Base-by-base conservation (phyloP, 2,888 invertebrate species). In the Tetragonisca angustula region DNA sequence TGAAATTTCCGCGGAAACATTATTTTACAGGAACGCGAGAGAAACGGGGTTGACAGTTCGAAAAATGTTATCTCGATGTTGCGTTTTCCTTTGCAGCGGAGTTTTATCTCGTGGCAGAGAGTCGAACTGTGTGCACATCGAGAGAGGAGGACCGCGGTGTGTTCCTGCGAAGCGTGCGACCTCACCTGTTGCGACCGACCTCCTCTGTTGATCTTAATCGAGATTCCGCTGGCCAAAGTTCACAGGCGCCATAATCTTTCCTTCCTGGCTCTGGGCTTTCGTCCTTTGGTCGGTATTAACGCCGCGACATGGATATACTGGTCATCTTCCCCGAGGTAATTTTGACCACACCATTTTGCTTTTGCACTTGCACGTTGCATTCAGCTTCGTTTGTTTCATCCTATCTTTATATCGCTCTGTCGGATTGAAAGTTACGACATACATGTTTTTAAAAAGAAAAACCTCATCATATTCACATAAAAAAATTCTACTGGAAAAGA, bases 171-270 rank as follows among this genome's bases (percentile, higher is more conserved):
- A 71, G 80, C 85, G 81, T 79, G 77, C 81, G 71, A 79, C 71
- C 80, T 86, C 88, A 90, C 89, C 89, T 90, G 89, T 90, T 90
- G 89, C 89, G 71, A 88, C 49, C 75, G 54, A 84, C 71, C 85
- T 82, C 83, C 79, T 78, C 87, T 83, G 87, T 87, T 87, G 87
- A 87, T 86, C 85, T 84, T 87, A 87, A 87, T 88, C 85, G 88
- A 73, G 83, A 72, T 76, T 76, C 79, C 49, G 36, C 74, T 78
- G 84, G 82, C 65, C 62, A 80, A 86, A 88, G 87, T 87, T 87
- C 69, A 79, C 71, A 64, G 76, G 78, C 76, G 68, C 77, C 62
- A 61, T 81, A 84, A 81, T 83, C 81, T 79, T 83, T 85, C 80
- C 49, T 59, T 76, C 80, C 73, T 69, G 64, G 21, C 69, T 68